Evolutionary conservation across 2,113 vertebrate genomes (phyloP), one percentile per base, ranked within the genome.

Genomic region (Misgurnus anguillicaudatus): DNA sequence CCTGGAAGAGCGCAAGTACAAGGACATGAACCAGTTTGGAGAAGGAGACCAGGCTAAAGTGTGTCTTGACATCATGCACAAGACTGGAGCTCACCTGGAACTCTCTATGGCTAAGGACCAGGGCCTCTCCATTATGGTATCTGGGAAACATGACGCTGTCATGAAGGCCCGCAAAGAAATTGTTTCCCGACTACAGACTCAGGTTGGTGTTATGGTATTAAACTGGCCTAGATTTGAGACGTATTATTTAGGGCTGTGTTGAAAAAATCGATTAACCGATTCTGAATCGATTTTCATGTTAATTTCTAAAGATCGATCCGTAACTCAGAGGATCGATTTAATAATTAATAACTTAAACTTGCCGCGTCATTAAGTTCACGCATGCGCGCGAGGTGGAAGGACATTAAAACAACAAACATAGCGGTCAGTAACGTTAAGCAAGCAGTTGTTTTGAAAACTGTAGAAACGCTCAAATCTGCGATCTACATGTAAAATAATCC

Each of bases 131-230:
- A 99, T 99, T 91, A 99, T 99, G 98, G 98, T 99, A 78, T 99
- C 98, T 78, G 98, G 98, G 80, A 99, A 99, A 86, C 87, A 97
- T 82, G 97, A 99, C 64, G 95, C 96, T 0, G 98, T 99, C 85
- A 99, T 99, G 98, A 99, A 98, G 88, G 98, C 98, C 88, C 95
- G 98, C 21, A 99, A 99, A 90, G 97, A 99, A 90, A 99, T 99
- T 66, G 97, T 99, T 60, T 97, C 98, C 83, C 92, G 96, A 86
- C 94, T 99, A 89, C 97, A 99, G 94, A 99, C 98, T 84, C 98
- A 99, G 95, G 98, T 31, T 31, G 24, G 24, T 31, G 24, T 1
- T 67, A 45, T 65, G 19, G 1, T 61, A 16, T 16, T 9, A n/a
- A 7, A 38, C 24, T 72, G 38, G 4, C 21, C 13, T 45, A 38